Conservation (phyloP, 2,113 vertebrate species). For the Laterallus jamaicensis region DNA sequence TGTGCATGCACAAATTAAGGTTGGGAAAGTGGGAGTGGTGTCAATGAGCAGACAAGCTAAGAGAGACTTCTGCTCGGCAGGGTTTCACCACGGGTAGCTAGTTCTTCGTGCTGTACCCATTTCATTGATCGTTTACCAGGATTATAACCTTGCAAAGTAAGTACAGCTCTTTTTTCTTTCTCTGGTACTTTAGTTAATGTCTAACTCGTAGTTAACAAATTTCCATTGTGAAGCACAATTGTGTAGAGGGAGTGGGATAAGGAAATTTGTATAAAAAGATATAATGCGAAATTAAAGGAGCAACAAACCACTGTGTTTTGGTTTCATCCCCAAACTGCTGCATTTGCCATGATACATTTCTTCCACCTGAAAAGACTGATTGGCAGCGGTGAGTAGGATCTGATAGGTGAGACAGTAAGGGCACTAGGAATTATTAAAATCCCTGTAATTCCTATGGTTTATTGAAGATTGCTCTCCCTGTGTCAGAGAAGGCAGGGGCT, state of each 20-base stretch:
- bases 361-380: not conserved
- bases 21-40: conserved; percentile 61
- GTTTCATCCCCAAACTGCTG: not conserved
- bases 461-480: not conserved
- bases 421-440: not conserved
- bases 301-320: not conserved
- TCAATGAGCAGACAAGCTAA: conserved; percentile 34
- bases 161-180: conserved; percentile 9
- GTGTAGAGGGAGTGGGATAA: not conserved
- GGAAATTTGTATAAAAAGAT: not conserved
- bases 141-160: conserved; percentile 68
- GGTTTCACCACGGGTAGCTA: not conserved
- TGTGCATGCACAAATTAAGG: not conserved
- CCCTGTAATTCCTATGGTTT: not conserved
- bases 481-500: not conserved
- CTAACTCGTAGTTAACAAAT: not conserved
- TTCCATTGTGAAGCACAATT: not conserved
- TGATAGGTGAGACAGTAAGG: not conserved
- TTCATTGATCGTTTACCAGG: not conserved
- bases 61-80: not conserved
- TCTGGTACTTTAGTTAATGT: not conserved
- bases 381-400: not conserved
- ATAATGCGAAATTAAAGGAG: not conserved
- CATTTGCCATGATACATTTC: not conserved
- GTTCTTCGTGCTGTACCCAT: not conserved